Conservation (phyloP, 2,113 vertebrate genomes). For the Coptodon bakossiorum region DNA sequence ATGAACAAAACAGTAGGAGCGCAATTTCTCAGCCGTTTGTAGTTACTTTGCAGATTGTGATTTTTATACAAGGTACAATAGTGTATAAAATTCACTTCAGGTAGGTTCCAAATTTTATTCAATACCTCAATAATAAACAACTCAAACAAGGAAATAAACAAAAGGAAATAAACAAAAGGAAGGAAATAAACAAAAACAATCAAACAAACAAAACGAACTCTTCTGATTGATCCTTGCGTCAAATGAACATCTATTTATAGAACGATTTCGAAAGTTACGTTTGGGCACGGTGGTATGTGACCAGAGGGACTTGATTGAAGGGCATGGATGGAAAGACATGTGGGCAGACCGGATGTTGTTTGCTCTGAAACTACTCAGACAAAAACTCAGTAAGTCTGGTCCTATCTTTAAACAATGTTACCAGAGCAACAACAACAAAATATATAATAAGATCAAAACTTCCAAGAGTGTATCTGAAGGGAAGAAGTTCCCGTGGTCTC, state of each 20-base stretch:
- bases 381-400: neutral
- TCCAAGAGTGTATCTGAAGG: neutral
- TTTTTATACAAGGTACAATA: neutral
- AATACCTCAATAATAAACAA: neutral
- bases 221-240: neutral
- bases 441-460: neutral
- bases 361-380: neutral
- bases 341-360: neutral
- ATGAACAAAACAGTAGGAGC: neutral
- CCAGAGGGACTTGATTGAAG: neutral
- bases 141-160: neutral
- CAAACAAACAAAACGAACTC: neutral
- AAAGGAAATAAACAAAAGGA: neutral
- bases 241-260: neutral
- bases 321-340: fast-evolving
- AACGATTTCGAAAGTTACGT: neutral
- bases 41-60: neutral
- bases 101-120: neutral
- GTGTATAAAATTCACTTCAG: neutral
- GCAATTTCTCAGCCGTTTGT: neutral
- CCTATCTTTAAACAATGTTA: neutral
- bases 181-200: neutral
- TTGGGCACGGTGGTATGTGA: neutral
- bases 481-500: neutral
- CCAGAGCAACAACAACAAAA: neutral